Evolutionary conservation across 2,888 invertebrate genomes (phyloP).

Genomic region (Lepidocyrtinus sp.): DNA sequence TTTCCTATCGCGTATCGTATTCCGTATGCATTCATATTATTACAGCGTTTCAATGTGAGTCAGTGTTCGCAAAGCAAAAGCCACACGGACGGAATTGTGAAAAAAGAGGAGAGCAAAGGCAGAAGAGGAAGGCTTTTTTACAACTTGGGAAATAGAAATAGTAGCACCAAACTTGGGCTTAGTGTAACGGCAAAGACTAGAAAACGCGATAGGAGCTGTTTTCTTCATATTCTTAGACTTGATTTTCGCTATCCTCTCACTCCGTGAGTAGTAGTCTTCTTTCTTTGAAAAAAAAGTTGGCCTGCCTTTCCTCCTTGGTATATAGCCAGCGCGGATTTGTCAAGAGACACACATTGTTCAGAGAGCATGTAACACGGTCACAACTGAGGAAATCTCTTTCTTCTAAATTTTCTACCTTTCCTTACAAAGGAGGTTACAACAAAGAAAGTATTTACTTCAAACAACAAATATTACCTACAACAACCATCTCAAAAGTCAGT

Average conservation of each 20-base stretch:
- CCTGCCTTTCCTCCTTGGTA: slow-evolving; percentile 12
- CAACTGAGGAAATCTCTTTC: slow-evolving; percentile 18
- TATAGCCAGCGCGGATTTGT: slow-evolving; percentile 53
- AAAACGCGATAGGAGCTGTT: not conserved
- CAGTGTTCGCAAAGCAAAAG: no score
- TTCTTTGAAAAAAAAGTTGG: no score
- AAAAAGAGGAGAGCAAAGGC: not conserved
- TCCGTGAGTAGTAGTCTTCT: no score
- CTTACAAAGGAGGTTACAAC: no score
- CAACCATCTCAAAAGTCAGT: no score
- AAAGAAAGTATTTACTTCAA: no score
- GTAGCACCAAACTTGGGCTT: slow-evolving; percentile 13
- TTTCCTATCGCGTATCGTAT: no score
- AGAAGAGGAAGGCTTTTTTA: slow-evolving; percentile 4
- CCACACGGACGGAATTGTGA: slow-evolving; percentile 1
- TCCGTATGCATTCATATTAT: no score
- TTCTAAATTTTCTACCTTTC: slow-evolving; percentile 1
- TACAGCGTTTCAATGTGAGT: no score
- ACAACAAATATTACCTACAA: no score
- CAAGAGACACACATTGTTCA: slow-evolving; percentile 62
- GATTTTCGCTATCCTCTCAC: not conserved
- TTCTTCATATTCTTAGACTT: not conserved
- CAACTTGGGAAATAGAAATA: no score
- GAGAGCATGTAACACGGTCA: slow-evolving; percentile 61
- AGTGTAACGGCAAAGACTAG: not conserved